Conservation (phyloP, 1,140 invertebrate genomes). For the Stenopsyche tienmushanensis region DNA sequence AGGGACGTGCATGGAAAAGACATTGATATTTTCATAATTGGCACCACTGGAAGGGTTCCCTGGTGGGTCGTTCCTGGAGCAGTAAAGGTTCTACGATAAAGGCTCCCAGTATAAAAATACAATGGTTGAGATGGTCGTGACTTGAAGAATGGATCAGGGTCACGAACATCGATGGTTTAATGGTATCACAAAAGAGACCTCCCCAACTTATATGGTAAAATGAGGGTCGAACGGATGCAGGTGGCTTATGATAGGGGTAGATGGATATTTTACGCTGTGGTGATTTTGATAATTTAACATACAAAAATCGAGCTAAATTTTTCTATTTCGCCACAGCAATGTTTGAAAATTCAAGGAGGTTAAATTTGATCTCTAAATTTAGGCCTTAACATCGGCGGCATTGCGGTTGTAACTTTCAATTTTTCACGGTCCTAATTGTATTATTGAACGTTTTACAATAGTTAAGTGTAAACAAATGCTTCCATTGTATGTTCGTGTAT, state of each 20-base stretch:
- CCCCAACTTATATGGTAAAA: not conserved
- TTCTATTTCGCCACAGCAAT: too few relatives aligned
- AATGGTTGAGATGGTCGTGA: not conserved
- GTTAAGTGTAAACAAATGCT: too few relatives aligned
- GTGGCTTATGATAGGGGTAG: not conserved
- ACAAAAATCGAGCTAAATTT: not conserved
- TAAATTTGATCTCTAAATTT: too few relatives aligned
- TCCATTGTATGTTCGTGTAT: too few relatives aligned
- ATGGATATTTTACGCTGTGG: not conserved
- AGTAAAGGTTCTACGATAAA: not conserved
- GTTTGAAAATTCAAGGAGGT: too few relatives aligned
- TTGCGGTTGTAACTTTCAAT: too few relatives aligned
- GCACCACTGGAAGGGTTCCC: not conserved
- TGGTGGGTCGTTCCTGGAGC: not conserved
- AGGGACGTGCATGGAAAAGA: too few relatives aligned
- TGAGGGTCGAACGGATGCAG: slow-evolving; percentile 1
- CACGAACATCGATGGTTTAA: too few relatives aligned
- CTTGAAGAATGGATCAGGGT: not conserved
- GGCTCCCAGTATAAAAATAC: not conserved
- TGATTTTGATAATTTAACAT: not conserved
- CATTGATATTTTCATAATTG: not conserved
- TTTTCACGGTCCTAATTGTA: too few relatives aligned
- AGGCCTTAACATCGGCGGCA: too few relatives aligned
- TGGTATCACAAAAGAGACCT: not conserved
- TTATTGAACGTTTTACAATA: too few relatives aligned